Conservation (phyloP, 2,888 invertebrate species). For the Temnothorax unifasciatus region DNA sequence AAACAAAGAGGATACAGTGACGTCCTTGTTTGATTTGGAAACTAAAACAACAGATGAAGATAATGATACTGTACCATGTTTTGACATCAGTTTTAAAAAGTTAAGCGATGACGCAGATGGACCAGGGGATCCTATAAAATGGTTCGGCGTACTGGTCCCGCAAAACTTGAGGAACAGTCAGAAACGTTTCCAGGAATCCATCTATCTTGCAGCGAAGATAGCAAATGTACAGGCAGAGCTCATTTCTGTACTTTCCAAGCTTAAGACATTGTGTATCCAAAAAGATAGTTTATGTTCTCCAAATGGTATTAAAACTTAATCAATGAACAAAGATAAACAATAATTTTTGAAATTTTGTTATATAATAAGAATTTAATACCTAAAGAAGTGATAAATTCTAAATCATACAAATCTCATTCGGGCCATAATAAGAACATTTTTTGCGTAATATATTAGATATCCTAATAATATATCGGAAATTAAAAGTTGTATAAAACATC, state of each 20-base stretch:
- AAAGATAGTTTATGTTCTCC: conserved; percentile 63
- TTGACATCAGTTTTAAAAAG: conserved; percentile 81
- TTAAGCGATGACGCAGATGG: conserved; percentile 77
- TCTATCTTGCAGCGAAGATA: conserved; percentile 90
- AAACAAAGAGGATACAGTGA: conserved; percentile 87
- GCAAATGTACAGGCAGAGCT: conserved; percentile 91
- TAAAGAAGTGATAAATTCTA: not conserved
- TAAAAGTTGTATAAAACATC: not conserved
- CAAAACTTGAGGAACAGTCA: conserved; percentile 92
- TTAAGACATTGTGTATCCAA: conserved; percentile 76
- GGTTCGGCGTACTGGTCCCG: conserved; percentile 96
- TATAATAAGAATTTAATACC: not conserved
- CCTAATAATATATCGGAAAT: not conserved
- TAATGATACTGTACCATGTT: conserved; percentile 80
- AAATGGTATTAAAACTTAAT: conserved; percentile 24
- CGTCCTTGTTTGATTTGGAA: conserved; percentile 83
- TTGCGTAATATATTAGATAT: not conserved
- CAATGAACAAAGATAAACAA: conserved; percentile 25
- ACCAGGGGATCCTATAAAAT: conserved; percentile 90
- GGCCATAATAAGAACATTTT: not conserved
- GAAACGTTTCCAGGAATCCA: conserved; percentile 90
- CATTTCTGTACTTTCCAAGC: conserved; percentile 82
- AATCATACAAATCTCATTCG: not conserved
- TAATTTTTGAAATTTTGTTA: not conserved
- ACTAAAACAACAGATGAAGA: conserved; percentile 78